Evolutionary conservation across 2,113 vertebrate genomes (phyloP).

Genomic region (Meleagris gallopavo): DNA sequence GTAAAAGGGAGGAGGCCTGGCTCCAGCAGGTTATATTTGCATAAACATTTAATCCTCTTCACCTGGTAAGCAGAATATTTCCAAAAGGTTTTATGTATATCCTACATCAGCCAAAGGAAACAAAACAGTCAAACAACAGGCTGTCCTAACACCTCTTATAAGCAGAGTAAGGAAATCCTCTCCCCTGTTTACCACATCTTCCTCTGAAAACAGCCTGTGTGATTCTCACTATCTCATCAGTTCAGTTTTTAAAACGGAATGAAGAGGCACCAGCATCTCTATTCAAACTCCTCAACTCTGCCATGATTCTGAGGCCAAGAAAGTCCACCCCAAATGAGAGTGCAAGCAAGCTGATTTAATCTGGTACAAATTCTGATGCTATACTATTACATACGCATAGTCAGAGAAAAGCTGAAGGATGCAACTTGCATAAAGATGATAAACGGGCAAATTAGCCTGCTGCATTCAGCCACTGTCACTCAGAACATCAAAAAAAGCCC

Average conservation of each 20-base stretch:
- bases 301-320: background rate
- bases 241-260: background rate
- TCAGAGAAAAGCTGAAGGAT: slow-evolving; percentile 42
- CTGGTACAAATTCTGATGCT: background rate
- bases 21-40: background rate
- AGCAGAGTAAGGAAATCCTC: background rate
- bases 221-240: background rate
- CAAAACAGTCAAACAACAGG: background rate
- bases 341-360: background rate
- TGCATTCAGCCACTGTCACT: slow-evolving; percentile 12
- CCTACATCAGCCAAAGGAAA: background rate
- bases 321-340: background rate
- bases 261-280: background rate
- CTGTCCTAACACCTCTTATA: background rate
- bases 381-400: background rate
- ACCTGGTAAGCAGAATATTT: background rate
- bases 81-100: background rate
- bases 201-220: background rate
- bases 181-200: background rate
- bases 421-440: slow-evolving; percentile 21
- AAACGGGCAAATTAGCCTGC: slow-evolving; percentile 13
- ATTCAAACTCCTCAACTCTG: fast-evolving
- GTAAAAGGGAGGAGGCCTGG: background rate
- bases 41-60: background rate
- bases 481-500: background rate